Conservation (phyloP, 2,888 invertebrate species). For the Thecocarcelia acutangulata region DNA sequence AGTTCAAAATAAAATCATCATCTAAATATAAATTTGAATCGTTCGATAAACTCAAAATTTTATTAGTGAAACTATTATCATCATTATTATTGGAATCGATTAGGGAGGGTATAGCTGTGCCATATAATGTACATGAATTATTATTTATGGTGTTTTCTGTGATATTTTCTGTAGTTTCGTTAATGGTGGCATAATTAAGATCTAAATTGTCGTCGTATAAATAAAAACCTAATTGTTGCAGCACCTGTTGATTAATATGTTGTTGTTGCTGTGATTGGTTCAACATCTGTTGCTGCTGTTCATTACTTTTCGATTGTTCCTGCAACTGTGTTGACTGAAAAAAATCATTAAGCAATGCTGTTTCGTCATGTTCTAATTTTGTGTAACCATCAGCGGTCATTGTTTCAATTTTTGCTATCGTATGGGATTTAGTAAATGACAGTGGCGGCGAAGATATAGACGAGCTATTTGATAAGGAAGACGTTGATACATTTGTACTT, state of each 20-base stretch:
- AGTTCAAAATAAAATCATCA: slow-evolving; percentile 72
- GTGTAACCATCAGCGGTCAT: slow-evolving; percentile 20
- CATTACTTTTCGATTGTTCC: slow-evolving; percentile 20
- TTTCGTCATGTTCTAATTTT: slow-evolving; percentile 43
- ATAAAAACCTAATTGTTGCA: slow-evolving; percentile 77
- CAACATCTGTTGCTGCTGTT: slow-evolving; percentile 66
- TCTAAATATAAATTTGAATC: slow-evolving; percentile 69
- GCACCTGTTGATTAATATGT: slow-evolving; percentile 77
- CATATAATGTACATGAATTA: slow-evolving; percentile 50
- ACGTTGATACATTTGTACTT: slow-evolving; percentile 60
- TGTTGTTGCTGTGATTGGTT: slow-evolving; percentile 69
- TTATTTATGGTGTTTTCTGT: slow-evolving; percentile 65
- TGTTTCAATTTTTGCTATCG: slow-evolving; percentile 51
- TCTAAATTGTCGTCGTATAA: slow-evolving; percentile 74
- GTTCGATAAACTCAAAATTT: slow-evolving; percentile 58
- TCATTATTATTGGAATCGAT: slow-evolving; percentile 50
- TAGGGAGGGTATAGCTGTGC: slow-evolving; percentile 45
- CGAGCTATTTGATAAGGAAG: slow-evolving; percentile 67
- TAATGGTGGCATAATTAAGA: slow-evolving; percentile 70
- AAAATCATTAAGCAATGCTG: slow-evolving; percentile 33
- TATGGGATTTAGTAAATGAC: slow-evolving; percentile 55
- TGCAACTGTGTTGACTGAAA: slow-evolving; percentile 23
- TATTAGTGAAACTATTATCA: slow-evolving; percentile 58
- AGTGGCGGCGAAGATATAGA: slow-evolving; percentile 60
- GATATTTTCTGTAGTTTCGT: slow-evolving; percentile 62